Conservation (phyloP, 2,113 vertebrate species). For the Gymnarchus niloticus region DNA sequence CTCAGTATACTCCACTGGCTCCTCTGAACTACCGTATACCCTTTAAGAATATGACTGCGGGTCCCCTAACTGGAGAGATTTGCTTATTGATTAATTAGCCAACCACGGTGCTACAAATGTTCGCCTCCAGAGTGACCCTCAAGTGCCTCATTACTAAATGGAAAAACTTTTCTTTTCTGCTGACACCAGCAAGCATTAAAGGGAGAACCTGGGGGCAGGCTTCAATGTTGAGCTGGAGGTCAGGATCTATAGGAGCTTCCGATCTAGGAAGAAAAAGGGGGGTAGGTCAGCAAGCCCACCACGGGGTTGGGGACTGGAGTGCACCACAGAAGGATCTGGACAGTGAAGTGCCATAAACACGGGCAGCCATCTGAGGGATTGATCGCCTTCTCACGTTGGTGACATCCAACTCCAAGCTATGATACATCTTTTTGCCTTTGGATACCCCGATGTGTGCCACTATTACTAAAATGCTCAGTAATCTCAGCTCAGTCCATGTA, state of each 20-base stretch:
- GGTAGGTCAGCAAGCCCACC: background rate
- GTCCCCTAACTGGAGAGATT: too few species aligned
- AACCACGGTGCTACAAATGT: background rate
- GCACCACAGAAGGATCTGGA: background rate
- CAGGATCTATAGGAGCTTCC: background rate
- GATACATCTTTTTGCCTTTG: background rate
- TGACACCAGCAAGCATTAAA: background rate
- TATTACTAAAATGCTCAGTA: background rate
- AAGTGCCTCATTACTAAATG: conserved; percentile 5
- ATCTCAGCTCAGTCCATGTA: background rate
- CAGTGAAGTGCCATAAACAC: background rate
- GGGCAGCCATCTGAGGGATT: conserved; percentile 25
- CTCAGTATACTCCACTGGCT: background rate
- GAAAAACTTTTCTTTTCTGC: background rate
- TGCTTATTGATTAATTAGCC: background rate
- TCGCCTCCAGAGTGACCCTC: background rate
- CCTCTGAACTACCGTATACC: background rate
- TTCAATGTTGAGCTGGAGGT: background rate
- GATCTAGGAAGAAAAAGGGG: background rate
- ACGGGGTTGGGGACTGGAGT: background rate
- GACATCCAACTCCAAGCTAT: background rate
- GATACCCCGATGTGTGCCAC: background rate
- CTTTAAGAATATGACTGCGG: too few species aligned
- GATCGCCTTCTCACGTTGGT: background rate
- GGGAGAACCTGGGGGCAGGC: background rate